Evolutionary conservation across 2,888 invertebrate genomes (phyloP), one percentile per base, ranked within the genome.

Genomic region (Apeira syringaria): DNA sequence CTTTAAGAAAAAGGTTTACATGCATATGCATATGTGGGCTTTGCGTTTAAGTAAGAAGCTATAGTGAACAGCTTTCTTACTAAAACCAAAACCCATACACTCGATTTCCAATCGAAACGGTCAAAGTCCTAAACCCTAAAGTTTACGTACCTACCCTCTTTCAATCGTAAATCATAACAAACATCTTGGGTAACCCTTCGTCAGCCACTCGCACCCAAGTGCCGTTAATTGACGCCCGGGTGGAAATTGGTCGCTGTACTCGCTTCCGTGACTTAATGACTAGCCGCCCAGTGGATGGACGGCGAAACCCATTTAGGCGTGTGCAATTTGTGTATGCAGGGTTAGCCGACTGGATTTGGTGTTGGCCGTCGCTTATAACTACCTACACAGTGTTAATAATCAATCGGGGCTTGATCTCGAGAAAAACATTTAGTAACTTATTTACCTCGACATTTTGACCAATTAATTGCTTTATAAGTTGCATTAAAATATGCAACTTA

Each of bases 261-360:
- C 69, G 80, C 84, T 86, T 88, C 88, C 89, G 88, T 64, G 77
- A 83, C 76, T 86, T 87, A 86, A 87, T 84, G 87, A 88, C 88
- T 85, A 72, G 39, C 39, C 73, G 78, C 74, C 83, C 82, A 75
- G 83, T 82, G 77, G 86, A 84, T 76, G 87, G 84, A 80, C 85
- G 79, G 66, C 76, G 76, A 77, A 88, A 88, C 82, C 82, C 80
- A 79, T 86, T 88, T 88, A 83, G 82, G 71, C 77, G 75, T 74
- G 74, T 80, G 82, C 82, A 84, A 88, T 87, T 87, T 87, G 83
- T 75, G 80, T 78, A 76, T 75, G 73, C 75, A 78, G 77, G 80
- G 73, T 77, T 77, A 78, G 73, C 66, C 67, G 64, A 67, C 53
- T 68, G 67, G 75, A 76, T 81, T 81, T 73, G 69, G 74, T 54